Evolutionary conservation across 2,797 vertebrate genomes (phyloP), one percentile per base, ranked within the genome.

Genomic region (Rousettus madagascariensis): DNA sequence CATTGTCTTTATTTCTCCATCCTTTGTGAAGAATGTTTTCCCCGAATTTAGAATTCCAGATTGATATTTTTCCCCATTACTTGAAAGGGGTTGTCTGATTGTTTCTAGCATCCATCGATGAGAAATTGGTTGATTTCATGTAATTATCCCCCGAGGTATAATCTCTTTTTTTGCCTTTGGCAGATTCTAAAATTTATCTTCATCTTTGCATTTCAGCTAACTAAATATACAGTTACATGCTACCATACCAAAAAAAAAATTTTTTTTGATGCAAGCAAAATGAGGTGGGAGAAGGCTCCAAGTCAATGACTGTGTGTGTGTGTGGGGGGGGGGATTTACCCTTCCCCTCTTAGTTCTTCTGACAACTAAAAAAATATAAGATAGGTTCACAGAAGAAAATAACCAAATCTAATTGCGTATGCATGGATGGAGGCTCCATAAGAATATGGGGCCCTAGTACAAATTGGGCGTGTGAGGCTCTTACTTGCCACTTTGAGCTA

Each of bases 131-230:
- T 8, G 6, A 68, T 82, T 72, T 63, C 51, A 43, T 36, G 26
- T 26, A 20, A 15, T 36, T 24, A 15, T 15, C 17, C 13, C 69
- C n/a, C 6, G 0, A 49, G 1, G 9, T 33, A 53, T 36, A 19
- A 89, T 65, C 24, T 51, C 20, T 20, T 20, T n/a, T 53, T 53
- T 53, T 11, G 49, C 20, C 28, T 85, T 65, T 38, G 63, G 28
- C 12, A 55, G n/a, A 82, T n/a, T 41, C n/a, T 75, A 46, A 66
- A 90, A 46, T 90, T 59, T 86, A 10, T 90, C 33, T 69, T 82
- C 68, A 24, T 28, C 22, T 86, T 86, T 43, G 28, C 43, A 43
- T 91, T 93, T 28, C 3, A 71, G 59, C 13, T 85, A 36, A 72
- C 38, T 75, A 66, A 63, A 65, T 79, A 74, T 6, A 19, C 5